Conservation (phyloP, 2,888 invertebrate species). For the Hoplodrina blanda region DNA sequence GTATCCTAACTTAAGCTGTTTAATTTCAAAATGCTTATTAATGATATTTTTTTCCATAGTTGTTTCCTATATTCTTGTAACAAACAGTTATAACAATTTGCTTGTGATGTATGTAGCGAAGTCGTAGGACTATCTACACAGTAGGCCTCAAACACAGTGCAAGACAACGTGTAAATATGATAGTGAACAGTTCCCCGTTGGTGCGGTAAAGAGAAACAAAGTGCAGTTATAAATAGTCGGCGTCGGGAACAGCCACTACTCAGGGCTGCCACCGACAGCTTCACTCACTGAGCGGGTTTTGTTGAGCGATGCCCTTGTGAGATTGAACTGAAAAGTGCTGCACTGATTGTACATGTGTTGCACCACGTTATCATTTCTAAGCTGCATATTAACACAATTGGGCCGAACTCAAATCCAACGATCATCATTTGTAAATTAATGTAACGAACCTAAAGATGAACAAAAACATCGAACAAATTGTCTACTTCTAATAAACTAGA, state of each 20-base stretch:
- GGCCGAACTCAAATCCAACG: background rate
- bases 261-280: conserved; percentile 29
- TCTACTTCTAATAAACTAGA: too few species aligned
- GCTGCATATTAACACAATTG: background rate
- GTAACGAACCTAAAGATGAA: background rate
- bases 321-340: background rate
- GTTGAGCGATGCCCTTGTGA: background rate
- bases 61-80: background rate
- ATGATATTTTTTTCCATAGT: too few species aligned
- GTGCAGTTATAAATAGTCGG: conserved; percentile 31
- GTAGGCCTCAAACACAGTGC: background rate
- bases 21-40: too few species aligned
- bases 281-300: background rate
- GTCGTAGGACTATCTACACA: conserved; percentile 3
- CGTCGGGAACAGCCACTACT: conserved; percentile 2
- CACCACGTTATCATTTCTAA: background rate
- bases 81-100: background rate
- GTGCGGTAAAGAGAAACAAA: conserved; percentile 16
- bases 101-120: background rate
- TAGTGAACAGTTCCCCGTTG: conserved; percentile 23
- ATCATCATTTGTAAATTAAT: background rate
- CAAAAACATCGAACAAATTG: too few species aligned
- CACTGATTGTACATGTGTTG: background rate
- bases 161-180: conserved; percentile 11
- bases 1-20: too few species aligned